These are phyloP conservation scores for Ormyrus thymus DNA, from an alignment of 2,888 invertebrate species.

Conservation along the genomic window DNA sequence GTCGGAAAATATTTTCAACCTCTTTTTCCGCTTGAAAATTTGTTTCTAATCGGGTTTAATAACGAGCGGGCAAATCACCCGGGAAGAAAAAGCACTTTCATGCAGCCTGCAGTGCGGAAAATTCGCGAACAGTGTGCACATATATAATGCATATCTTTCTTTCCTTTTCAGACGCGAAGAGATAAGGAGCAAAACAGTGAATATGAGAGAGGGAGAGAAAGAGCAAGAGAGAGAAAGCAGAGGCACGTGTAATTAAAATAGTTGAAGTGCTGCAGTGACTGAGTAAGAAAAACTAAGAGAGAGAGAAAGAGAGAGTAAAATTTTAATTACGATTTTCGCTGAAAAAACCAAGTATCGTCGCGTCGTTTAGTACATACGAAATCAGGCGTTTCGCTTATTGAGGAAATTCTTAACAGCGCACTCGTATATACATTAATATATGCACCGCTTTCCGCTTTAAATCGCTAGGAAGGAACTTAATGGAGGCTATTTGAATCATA, in stretches of 20 bases:
- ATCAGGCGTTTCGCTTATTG: too few relatives aligned
- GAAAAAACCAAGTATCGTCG: conserved; percentile 6
- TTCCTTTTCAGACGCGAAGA: background rate
- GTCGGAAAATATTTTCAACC: too few relatives aligned
- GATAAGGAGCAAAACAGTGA: conserved; percentile 18
- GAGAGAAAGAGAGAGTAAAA: conserved; percentile 1
- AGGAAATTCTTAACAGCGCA: background rate
- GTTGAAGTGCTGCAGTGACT: conserved; percentile 10
- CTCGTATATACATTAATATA: background rate
- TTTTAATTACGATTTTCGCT: conserved; percentile 43
- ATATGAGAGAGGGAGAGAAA: conserved; percentile 5
- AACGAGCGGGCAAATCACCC: conserved; percentile 5
- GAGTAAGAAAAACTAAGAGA: conserved; percentile 24
- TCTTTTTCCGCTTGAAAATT: background rate
- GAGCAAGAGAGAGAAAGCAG: conserved; percentile 24
- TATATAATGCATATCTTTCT: conserved; percentile 24
- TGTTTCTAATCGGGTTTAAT: too few relatives aligned
- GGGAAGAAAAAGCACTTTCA: conserved; percentile 1
- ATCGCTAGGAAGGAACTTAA: too few relatives aligned
- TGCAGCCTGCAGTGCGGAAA: conserved; percentile 29
- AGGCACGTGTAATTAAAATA: conserved; percentile 36
- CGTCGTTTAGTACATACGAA: background rate
- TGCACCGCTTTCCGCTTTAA: background rate
- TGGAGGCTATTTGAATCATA: too few relatives aligned
- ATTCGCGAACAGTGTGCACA: background rate